Base-by-base conservation (phyloP, 2,797 vertebrate genomes). In the Harpagifer antarcticus region DNA sequence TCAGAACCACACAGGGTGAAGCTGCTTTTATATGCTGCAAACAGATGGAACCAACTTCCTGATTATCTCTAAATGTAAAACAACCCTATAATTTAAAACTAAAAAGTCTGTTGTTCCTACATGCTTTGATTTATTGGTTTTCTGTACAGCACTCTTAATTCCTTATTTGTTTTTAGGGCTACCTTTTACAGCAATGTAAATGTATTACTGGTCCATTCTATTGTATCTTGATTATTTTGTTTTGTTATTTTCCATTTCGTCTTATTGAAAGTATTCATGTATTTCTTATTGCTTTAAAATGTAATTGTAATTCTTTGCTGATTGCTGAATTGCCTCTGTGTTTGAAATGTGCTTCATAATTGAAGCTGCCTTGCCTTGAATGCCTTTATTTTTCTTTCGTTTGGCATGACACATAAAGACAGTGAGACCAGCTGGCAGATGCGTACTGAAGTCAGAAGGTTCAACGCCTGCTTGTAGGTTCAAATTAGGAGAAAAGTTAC, bases 311-410 rank as follows among this genome's bases (percentile, higher is more conserved):
- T 40, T 61, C 5, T 43, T 33, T 19, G 57, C 37, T 37, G 27
- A 33, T 53, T 23, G 20, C 20, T 16, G 17, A 20, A 31, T 20
- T 62, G n/a, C 10, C 58, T 71, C 33, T 2, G n/a, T 50, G 40
- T 68, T 48, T 71, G 27, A 71, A 45, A 45, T 45, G 16, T 20
- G 23, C 49, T 11, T 9, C 16, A 54, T 33, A 9, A 61, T 45
- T 33, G 54, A 71, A 62, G 9, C 23, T 16, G 48, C 13, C 17
- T 33, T 53, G 37, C 47, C 56, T 44, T 9, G 0, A 11, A 23
- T 31, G 20, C 58, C 61, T 33, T 58, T 53, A 4, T 5, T 9
- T 53, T n/a, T 33, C 17, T 3, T 48, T 62, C 1, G 12, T 13
- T 9, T 23, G 5, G 3, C 10, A 56, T 13, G 11, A 69, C 62